Evolutionary conservation across 2,888 invertebrate species (phyloP).

Genomic region (Sinotaia quadrata): DNA sequence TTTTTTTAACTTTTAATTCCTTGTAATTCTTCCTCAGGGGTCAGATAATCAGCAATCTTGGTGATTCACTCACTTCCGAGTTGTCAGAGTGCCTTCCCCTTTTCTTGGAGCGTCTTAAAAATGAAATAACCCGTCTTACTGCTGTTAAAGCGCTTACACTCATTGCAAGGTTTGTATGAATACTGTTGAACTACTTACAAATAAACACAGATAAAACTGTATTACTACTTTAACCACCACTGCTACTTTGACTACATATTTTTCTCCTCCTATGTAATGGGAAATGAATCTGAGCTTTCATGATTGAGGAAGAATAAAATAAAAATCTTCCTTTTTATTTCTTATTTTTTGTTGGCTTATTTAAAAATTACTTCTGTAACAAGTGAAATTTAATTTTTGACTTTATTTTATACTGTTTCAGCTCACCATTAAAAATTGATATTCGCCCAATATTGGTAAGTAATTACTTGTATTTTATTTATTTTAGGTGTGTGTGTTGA

Average conservation of each 20-base stretch:
- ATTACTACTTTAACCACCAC: not conserved
- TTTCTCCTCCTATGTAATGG: not conserved
- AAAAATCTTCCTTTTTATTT: not conserved
- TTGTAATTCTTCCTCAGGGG: too few species aligned
- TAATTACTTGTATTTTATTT: conserved; percentile 17
- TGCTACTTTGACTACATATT: not conserved
- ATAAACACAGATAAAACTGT: not conserved
- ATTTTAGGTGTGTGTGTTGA: not conserved
- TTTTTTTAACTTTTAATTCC: too few species aligned
- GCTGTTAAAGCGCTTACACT: conserved; percentile 96
- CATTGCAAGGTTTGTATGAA: conserved; percentile 83
- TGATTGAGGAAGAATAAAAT: not conserved
- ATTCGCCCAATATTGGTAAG: conserved; percentile 78
- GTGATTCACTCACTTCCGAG: conserved; percentile 85
- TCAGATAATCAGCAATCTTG: conserved; percentile 92
- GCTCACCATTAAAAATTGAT: conserved; percentile 84
- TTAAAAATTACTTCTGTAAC: not conserved
- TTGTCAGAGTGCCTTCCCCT: conserved; percentile 90
- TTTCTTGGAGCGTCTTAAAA: conserved; percentile 93
- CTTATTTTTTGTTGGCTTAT: not conserved
- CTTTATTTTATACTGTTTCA: conserved; percentile 40
- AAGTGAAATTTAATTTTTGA: not conserved
- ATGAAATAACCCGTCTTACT: conserved; percentile 96
- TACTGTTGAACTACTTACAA: too few species aligned
- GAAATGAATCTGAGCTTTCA: not conserved